Evolutionary conservation across 2,797 vertebrate genomes (phyloP), one percentile per base, ranked within the genome.

Genomic region (Malacoraja senta): DNA sequence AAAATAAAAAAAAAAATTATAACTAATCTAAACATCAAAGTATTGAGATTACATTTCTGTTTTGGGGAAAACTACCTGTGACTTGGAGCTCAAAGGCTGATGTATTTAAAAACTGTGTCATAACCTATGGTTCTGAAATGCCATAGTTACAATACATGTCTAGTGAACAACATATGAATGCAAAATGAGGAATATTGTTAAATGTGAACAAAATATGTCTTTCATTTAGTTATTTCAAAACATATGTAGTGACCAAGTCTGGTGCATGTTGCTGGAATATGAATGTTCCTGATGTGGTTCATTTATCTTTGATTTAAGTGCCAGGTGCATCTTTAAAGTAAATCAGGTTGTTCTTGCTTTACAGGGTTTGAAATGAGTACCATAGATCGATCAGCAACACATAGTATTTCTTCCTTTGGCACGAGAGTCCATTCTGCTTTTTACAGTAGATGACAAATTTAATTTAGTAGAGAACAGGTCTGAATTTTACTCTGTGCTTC

Each of bases 261-360:
- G 24, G 26, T 15, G 12, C 81, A 61, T 61, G 26, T 61, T 84
- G 26, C 53, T 61, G 9, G 15, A 26, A 84, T 61, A 15, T 61
- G 53, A 61, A 3, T 12, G 13, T 84, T 61, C 81, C n/a, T 17
- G 24, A 84, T 84, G 26, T 61, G 81, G 61, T 84, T 53, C 44
- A 83, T 83, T 83, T 58, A 83, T 83, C 81, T 83, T 83, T 26
- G 53, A 53, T 83, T 24, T 83, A 83, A 61, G 58, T 13, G 81
- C 9, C 81, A 83, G 26, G 24, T 61, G 26, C 38, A 19, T 24
- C 81, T 83, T 83, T 26, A 83, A 24, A 83, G 44, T 58, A 83
- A 13, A 58, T 26, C 53, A 83, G 10, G 21, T 80, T 24, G 19
- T 83, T 83, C 38, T 10, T 83, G 21, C 81, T 58, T 83, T 53